phyloP scores from a whole-genome alignment of 2,888 invertebrate species.

The Tenodera sinensis region DNA sequence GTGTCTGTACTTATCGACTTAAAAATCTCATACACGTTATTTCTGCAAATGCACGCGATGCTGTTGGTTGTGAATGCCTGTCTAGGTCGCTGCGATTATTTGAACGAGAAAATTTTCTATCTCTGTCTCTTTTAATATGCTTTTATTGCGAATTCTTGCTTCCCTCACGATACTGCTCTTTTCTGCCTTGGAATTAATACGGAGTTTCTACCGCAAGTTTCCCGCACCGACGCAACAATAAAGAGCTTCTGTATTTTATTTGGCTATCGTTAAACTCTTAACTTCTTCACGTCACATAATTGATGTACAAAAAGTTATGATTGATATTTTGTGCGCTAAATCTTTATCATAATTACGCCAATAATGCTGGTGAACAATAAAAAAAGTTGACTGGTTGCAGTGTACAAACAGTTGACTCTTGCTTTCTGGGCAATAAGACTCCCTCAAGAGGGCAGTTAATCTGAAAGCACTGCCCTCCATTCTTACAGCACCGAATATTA shows the following conservation, averaged over 20 bases:
- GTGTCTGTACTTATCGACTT: background rate
- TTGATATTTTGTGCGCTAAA: too few species aligned
- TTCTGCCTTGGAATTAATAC: background rate
- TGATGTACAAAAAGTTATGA: too few species aligned
- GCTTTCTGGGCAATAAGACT: too few species aligned
- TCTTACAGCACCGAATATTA: too few species aligned
- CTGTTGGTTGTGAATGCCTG: background rate
- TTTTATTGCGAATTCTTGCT: background rate
- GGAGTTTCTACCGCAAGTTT: background rate
- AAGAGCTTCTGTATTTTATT: background rate
- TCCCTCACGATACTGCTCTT: background rate
- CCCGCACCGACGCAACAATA: background rate
- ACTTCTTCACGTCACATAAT: background rate
- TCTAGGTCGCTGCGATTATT: background rate
- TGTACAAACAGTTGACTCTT: too few species aligned
- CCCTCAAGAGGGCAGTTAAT: too few species aligned
- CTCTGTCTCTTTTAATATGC: background rate
- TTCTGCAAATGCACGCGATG: background rate
- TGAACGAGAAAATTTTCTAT: background rate
- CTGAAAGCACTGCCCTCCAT: too few species aligned
- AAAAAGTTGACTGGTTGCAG: too few species aligned
- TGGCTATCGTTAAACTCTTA: background rate
- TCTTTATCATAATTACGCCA: too few species aligned
- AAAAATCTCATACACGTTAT: background rate
- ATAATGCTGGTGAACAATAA: too few species aligned